Base-by-base conservation (phyloP, 2,888 invertebrate species). In the Lepidonotus clava region DNA sequence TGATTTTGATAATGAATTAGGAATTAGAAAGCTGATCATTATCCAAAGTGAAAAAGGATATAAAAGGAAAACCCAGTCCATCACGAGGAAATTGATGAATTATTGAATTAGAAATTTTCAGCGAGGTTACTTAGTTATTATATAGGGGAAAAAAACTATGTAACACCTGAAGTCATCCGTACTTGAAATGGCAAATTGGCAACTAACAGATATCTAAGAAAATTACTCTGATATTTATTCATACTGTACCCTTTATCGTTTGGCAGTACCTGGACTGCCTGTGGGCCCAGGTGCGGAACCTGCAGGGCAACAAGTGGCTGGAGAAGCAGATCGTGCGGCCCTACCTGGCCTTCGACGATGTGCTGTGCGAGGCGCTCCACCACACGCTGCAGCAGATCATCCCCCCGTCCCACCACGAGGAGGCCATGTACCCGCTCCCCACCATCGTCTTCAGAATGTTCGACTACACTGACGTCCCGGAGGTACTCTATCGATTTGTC, bases 401-500 rank as follows among this genome's bases (percentile, higher is more conserved):
- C 92, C 97, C 98, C 18, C 98, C 99, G 4, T 97, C 98, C 0
- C 99, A 99, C 95, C 97, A 98, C 92, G 97, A 98, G 89, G 96
- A 96, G 0, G 97, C 97, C 92, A 95, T 96, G 36, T 99, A 99
- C 95, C 99, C 99, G 0, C 96, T 98, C 96, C 99, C 99, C 0
- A 96, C 97, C 93, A 98, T 98, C 0, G 97, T 99, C 53, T 99
- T 98, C 94, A 96, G 95, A 41, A 93, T 99, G 96, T 99, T 99
- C 95, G 99, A 99, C 94, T 98, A 99, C 94, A 98, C 99, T 0
- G 99, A 99, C 95, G 98, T 99, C 91, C 98, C 99, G 0, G 98
- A 98, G 94, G 93, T 91, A 80, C 84, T 76, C 53, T 51, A 14
- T 51, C 11, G 11, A 14, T 21, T 51, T 51, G n/a, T n/a, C n/a